Evolutionary conservation across 2,888 invertebrate genomes (phyloP).

Genomic region (Drosophila robusta): DNA sequence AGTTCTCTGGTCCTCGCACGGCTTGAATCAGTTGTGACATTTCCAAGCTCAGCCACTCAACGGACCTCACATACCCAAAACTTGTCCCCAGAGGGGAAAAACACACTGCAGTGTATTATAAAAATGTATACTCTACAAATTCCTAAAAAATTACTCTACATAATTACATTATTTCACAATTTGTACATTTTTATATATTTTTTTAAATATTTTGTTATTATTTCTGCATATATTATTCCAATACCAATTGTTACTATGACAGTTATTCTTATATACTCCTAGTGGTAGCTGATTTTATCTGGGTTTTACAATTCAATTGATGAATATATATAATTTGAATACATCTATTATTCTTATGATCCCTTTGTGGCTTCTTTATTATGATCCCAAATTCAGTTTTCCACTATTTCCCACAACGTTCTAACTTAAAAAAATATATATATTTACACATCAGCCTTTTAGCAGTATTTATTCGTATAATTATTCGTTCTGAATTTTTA

Average conservation of each 20-base stretch:
- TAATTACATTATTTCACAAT: not conserved
- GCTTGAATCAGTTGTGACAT: constrained; percentile 64
- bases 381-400: too few relatives aligned
- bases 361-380: too few relatives aligned
- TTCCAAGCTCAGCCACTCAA: constrained; percentile 61
- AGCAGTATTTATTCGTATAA: too few relatives aligned
- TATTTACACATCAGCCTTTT: too few relatives aligned
- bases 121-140: constrained; percentile 15
- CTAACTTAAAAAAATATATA: too few relatives aligned
- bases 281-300: too few relatives aligned
- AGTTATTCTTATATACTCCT: too few relatives aligned
- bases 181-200: not conserved
- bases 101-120: not conserved
- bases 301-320: too few relatives aligned
- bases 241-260: not conserved
- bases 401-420: too few relatives aligned
- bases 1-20: constrained; percentile 17
- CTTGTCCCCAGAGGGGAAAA: constrained; percentile 3
- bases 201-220: not conserved
- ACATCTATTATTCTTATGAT: too few relatives aligned
- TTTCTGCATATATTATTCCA: not conserved
- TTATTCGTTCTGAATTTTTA: too few relatives aligned
- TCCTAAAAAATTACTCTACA: not conserved
- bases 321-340: too few relatives aligned
- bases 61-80: constrained; percentile 18